Percentiles rank a stretch among this genome's conserved stretches.
Evolutionary conservation across 2,797 vertebrate species (phyloP).

Genomic region (Hafferia zeledoni): DNA sequence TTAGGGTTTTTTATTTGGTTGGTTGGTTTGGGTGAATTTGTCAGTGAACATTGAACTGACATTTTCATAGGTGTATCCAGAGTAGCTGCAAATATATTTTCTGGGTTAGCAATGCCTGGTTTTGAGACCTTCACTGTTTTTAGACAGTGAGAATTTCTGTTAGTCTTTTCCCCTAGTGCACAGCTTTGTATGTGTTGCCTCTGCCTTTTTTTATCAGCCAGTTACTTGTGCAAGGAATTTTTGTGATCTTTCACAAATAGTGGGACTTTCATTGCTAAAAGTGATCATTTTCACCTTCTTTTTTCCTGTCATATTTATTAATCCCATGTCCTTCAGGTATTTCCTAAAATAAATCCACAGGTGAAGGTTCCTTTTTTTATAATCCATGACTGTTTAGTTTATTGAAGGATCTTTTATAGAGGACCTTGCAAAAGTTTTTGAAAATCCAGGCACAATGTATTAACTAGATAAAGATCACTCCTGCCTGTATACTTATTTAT

Average conservation of each 20-base stretch:
- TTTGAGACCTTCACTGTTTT: neutral
- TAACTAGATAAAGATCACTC: neutral
- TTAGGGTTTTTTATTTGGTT: accelerated
- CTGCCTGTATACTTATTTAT: neutral
- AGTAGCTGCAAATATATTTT: neutral
- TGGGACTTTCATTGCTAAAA: neutral
- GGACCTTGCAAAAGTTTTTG: neutral
- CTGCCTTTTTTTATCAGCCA: neutral
- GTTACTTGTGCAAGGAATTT: neutral
- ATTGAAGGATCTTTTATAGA: neutral
- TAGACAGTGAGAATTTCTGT: neutral
- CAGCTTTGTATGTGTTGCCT: neutral
- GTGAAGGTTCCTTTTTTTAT: neutral
- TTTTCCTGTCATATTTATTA: neutral
- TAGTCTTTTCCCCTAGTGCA: neutral
- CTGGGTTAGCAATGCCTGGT: neutral
- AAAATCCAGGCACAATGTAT: neutral
- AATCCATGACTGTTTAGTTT: neutral
- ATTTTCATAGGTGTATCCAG: neutral
- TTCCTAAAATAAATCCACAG: neutral
- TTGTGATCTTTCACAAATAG: neutral
- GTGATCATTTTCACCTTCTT: accelerated
- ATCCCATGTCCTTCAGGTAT: neutral
- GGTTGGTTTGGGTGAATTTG: neutral
- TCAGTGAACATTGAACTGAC: neutral